A percentile compares a stretch with the other conserved stretches of the same genome.
phyloP scores from a whole-genome alignment of 2,888 invertebrate genomes.

The Ernsta delagoae region DNA sequence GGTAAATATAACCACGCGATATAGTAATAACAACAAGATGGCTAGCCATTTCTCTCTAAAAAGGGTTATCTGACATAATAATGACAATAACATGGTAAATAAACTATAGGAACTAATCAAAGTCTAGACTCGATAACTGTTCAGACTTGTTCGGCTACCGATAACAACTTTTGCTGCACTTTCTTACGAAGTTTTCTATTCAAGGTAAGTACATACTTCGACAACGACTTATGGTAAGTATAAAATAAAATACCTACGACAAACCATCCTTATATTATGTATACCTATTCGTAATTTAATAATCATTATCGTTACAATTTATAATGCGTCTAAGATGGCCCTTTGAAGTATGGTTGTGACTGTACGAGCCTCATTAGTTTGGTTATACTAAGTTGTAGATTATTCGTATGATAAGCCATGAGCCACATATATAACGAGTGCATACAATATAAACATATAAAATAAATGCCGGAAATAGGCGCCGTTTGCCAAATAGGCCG shows the following conservation, averaged over 20 bases:
- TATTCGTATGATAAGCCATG: conserved; percentile 30
- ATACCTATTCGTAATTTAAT: conserved; percentile 34
- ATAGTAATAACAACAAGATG: conserved; percentile 7
- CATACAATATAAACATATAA: conserved; percentile 21
- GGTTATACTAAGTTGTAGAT: conserved; percentile 25
- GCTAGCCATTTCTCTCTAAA: conserved; percentile 30
- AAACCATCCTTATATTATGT: conserved; percentile 22
- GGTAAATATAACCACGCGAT: too few species aligned
- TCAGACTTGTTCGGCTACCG: conserved; percentile 69
- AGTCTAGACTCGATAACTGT: conserved; percentile 53
- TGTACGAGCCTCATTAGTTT: conserved; percentile 27
- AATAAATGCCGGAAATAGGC: conserved; percentile 45
- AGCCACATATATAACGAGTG: conserved; percentile 36
- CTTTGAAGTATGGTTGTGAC: conserved; percentile 47
- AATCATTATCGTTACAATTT: conserved; percentile 42
- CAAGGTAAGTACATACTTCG: conserved; percentile 36
- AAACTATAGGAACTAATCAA: conserved; percentile 54
- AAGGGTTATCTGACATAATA: conserved; percentile 24
- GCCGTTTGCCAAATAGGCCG: conserved; percentile 70
- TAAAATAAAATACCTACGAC: conserved; percentile 26
- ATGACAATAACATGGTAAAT: conserved; percentile 38
- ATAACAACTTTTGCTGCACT: conserved; percentile 54
- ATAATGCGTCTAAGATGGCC: conserved; percentile 73
- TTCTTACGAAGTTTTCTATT: conserved; percentile 67
- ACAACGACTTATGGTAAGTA: conserved; percentile 34